A percentile compares a stretch with the other conserved stretches of the same genome.
phyloP scores from a whole-genome alignment of 2,113 vertebrate genomes.

The Equus quagga region DNA sequence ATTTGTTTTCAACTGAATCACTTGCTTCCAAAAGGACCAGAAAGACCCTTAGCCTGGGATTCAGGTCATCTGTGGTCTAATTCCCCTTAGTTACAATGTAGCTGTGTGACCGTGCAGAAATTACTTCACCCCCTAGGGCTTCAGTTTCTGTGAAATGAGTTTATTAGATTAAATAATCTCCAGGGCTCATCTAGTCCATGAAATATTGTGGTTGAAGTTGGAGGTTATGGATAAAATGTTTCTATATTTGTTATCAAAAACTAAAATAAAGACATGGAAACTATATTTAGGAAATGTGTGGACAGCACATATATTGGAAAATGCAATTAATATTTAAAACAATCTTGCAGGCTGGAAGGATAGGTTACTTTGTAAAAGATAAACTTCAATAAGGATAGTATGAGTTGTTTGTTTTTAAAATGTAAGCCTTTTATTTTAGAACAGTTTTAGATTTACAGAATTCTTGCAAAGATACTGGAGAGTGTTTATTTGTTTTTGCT shows the following conservation, averaged over 20 bases:
- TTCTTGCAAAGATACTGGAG: background rate
- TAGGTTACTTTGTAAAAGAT: background rate
- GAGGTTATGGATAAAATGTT: constrained; percentile 47
- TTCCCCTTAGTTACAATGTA: background rate
- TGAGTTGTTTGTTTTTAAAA: background rate
- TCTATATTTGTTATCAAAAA: constrained; percentile 47
- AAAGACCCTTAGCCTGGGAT: background rate
- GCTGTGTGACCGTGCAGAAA: background rate
- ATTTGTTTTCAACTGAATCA: constrained; percentile 49
- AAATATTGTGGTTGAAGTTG: constrained; percentile 23
- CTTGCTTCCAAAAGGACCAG: background rate
- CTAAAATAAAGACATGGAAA: constrained; percentile 7
- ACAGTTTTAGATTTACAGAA: background rate
- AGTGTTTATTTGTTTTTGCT: constrained; percentile 14
- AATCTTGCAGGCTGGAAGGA: background rate
- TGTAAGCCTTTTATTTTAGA: background rate
- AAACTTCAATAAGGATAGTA: background rate
- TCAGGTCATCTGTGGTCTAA: background rate
- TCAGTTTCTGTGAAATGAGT: constrained; percentile 40
- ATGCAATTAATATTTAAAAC: constrained; percentile 29
- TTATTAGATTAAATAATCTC: constrained; percentile 52
- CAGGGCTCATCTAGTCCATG: background rate
- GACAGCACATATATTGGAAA: background rate
- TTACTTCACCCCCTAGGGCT: background rate
- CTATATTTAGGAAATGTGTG: constrained; percentile 30